These are phyloP conservation scores for Musca domestica DNA, from an alignment of 1,140 invertebrate genomes.

Conservation along the genomic window DNA sequence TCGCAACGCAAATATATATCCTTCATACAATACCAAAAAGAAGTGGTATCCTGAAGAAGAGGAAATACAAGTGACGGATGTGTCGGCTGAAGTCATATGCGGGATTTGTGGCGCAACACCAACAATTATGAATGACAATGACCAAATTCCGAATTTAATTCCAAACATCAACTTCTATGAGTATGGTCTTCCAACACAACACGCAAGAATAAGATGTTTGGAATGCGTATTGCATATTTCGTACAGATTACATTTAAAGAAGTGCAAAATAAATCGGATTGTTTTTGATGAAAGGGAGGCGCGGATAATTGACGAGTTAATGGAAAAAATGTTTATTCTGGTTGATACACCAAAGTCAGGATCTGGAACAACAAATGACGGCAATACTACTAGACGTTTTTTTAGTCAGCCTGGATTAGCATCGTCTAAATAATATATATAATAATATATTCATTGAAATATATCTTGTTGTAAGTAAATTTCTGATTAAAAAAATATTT, in stretches of 20 bases:
- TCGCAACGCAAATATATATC: no score
- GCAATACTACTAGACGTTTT: background rate
- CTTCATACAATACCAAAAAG: no score
- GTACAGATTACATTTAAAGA: background rate
- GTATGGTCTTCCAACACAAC: background rate
- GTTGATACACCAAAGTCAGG: background rate
- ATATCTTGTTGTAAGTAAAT: no score
- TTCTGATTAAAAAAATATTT: no score
- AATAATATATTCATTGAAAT: no score
- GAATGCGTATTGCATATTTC: slow-evolving; percentile 12
- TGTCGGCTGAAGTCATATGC: background rate
- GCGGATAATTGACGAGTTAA: background rate
- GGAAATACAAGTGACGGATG: no score
- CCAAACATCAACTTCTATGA: slow-evolving; percentile 1
- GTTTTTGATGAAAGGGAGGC: background rate
- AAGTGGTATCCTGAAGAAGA: no score
- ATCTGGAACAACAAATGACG: background rate
- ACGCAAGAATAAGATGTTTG: slow-evolving; percentile 9
- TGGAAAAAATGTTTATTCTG: background rate
- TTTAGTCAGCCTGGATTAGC: background rate
- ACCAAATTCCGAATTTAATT: background rate
- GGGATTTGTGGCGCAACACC: slow-evolving; percentile 14
- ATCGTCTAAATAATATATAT: no score
- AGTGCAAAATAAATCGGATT: background rate
- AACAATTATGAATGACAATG: background rate